Conservation (phyloP, 2,113 vertebrate species). For the Poeciliopsis prolifica region DNA sequence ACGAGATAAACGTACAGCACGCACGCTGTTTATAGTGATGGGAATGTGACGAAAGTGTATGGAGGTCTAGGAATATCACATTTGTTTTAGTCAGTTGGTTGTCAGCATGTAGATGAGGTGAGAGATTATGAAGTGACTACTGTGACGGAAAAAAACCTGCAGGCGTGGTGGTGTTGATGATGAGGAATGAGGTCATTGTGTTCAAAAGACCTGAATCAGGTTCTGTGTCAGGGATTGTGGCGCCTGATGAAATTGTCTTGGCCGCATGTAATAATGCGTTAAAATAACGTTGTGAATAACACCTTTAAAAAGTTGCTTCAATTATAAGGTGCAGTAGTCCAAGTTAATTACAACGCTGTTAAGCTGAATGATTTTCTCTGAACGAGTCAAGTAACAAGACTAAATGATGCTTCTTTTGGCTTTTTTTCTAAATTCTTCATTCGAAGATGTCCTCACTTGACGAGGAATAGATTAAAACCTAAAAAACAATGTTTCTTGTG, state of each 20-base stretch:
- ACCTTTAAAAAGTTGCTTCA: neutral
- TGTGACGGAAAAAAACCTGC: slow-evolving; percentile 42
- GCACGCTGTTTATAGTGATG: slow-evolving; percentile 5
- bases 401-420: too few relatives aligned
- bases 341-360: neutral
- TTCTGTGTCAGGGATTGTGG: neutral
- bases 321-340: neutral
- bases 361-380: neutral
- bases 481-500: slow-evolving; percentile 15
- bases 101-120: slow-evolving; percentile 47
- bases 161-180: slow-evolving; percentile 34
- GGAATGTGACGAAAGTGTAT: neutral
- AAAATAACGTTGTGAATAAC: neutral
- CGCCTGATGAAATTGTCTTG: neutral
- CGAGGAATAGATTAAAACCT: neutral
- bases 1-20: neutral
- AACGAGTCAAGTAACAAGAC: neutral
- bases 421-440: neutral
- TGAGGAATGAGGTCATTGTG: neutral
- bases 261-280: neutral
- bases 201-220: neutral
- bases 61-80: neutral
- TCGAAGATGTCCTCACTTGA: neutral
- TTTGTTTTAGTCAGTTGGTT: slow-evolving; percentile 33
- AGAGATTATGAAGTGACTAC: slow-evolving; percentile 59